Conservation (phyloP, 2,888 invertebrate genomes). For the Petrolisthes cinctipes region DNA sequence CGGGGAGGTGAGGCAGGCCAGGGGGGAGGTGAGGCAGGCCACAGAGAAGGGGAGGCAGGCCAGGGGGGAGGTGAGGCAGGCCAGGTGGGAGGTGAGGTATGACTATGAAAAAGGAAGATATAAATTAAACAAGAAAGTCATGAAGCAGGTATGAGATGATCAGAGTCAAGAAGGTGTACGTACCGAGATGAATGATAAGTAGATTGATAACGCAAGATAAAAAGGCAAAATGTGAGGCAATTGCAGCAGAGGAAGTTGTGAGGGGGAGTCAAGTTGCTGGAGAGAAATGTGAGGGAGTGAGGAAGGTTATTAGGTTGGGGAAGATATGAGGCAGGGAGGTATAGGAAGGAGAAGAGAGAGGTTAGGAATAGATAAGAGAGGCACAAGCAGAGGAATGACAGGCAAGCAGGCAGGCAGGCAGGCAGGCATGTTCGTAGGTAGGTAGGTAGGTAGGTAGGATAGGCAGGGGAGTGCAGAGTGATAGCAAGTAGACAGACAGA, state of each 20-base stretch:
- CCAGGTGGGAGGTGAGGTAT: not conserved
- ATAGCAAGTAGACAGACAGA: too few species aligned
- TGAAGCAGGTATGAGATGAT: too few species aligned
- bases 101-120: not conserved
- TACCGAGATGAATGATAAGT: too few species aligned
- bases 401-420: too few species aligned
- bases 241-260: not conserved
- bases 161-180: too few species aligned
- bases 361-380: not conserved
- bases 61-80: not conserved
- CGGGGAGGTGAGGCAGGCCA: not conserved
- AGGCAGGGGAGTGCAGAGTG: too few species aligned
- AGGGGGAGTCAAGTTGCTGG: not conserved
- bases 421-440: too few species aligned
- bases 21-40: not conserved
- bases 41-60: not conserved
- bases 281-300: not conserved
- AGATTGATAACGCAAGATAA: not conserved
- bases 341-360: not conserved
- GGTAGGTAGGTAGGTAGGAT: too few species aligned
- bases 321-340: not conserved
- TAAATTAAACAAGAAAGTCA: too few species aligned
- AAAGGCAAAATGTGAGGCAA: not conserved
- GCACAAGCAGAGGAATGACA: not conserved
- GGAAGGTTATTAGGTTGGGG: not conserved